Percentiles rank a stretch among this genome's conserved stretches.
Evolutionary conservation across 2,888 invertebrate species (phyloP).

Genomic region (Oscheius sp.): DNA sequence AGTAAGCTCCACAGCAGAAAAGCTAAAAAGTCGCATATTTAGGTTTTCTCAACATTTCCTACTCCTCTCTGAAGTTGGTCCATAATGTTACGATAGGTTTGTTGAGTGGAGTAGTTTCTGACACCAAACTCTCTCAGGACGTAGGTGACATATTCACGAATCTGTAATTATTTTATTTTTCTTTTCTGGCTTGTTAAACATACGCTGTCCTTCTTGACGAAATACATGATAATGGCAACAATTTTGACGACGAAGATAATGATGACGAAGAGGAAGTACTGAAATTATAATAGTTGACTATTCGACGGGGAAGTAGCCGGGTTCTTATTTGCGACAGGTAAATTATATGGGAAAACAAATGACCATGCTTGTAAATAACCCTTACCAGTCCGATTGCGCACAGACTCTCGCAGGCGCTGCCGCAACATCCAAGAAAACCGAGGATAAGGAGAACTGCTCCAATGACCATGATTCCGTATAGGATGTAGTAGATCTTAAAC

Average conservation of each 20-base stretch:
- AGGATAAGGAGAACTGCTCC: slow-evolving; percentile 59
- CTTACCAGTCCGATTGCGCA: slow-evolving; percentile 57
- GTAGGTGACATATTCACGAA: slow-evolving; percentile 42
- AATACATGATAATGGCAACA: slow-evolving; percentile 57
- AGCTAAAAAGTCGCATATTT: slow-evolving; percentile 47
- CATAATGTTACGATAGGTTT: slow-evolving; percentile 38
- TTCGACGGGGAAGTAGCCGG: not conserved
- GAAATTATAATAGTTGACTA: slow-evolving; percentile 24
- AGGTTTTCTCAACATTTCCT: not conserved
- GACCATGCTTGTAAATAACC: not conserved
- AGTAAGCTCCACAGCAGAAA: slow-evolving; percentile 59
- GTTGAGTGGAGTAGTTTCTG: slow-evolving; percentile 45
- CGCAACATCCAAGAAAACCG: slow-evolving; percentile 67
- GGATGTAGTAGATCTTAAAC: slow-evolving; percentile 50
- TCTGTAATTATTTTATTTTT: slow-evolving; percentile 39
- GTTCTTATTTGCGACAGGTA: not conserved
- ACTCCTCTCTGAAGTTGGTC: slow-evolving; percentile 55
- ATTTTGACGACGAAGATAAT: slow-evolving; percentile 57
- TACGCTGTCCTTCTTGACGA: slow-evolving; percentile 53
- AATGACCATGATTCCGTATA: slow-evolving; percentile 56
- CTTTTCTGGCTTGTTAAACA: slow-evolving; percentile 8
- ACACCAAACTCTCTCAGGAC: slow-evolving; percentile 53
- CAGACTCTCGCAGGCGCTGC: slow-evolving; percentile 59
- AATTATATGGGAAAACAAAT: slow-evolving; percentile 3
- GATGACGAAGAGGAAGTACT: slow-evolving; percentile 61